A percentile compares a stretch with the other conserved stretches of the same genome.
Evolutionary conservation across 2,797 vertebrate genomes (phyloP).

Genomic region (Thunnus albacares): DNA sequence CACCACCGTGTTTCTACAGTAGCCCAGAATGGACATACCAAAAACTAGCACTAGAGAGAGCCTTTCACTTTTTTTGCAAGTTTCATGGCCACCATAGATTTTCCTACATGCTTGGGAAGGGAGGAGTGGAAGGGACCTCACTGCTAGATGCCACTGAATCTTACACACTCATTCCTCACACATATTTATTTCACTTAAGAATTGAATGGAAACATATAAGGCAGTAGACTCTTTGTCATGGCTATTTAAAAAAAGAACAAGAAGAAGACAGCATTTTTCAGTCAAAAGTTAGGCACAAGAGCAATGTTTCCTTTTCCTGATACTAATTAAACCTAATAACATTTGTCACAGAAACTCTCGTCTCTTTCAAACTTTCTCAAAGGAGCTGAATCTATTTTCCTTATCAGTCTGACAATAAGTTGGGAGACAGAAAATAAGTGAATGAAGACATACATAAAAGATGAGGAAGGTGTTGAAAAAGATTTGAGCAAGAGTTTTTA

Average conservation of each 20-base stretch:
- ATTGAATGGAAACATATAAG: neutral
- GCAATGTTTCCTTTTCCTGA: constrained; percentile 14
- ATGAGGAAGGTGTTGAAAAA: constrained; percentile 40
- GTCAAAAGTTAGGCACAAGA: neutral
- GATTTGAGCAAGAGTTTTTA: constrained; percentile 41
- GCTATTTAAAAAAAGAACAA: neutral
- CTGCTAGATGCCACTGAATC: too few species aligned
- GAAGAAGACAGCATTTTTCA: neutral
- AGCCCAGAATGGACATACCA: too few species aligned
- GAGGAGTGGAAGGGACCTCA: too few species aligned
- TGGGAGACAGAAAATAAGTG: constrained; percentile 22
- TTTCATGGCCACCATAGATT: too few species aligned
- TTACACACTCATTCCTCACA: too few species aligned
- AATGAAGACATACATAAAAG: constrained; percentile 51
- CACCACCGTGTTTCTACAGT: too few species aligned
- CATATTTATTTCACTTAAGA: neutral
- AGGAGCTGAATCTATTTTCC: constrained; percentile 48
- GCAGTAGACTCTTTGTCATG: neutral
- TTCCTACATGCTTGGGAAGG: too few species aligned
- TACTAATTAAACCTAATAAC: constrained; percentile 30
- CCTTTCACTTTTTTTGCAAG: too few species aligned
- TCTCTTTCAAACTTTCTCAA: constrained; percentile 25
- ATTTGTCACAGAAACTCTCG: constrained; percentile 15
- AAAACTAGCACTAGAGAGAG: too few species aligned
- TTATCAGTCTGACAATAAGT: constrained; percentile 43